Conservation (phyloP, 2,888 invertebrate species). For the Aphrophora alni region DNA sequence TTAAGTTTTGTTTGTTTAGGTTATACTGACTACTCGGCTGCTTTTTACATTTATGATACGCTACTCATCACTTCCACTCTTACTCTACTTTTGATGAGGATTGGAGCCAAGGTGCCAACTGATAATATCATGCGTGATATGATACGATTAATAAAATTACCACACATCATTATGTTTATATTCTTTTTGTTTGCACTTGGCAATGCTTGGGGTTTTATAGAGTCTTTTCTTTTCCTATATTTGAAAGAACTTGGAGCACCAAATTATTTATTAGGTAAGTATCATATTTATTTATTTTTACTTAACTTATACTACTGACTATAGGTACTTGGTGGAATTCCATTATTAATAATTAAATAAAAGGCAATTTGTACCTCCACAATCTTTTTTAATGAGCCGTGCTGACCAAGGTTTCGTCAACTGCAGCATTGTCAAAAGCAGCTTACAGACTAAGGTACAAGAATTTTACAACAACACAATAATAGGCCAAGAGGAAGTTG, state of each 20-base stretch:
- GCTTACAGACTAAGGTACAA: no score
- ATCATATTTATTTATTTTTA: background rate
- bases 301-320: no score
- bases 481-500: no score
- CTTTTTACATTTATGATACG: constrained; percentile 82
- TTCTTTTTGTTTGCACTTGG: constrained; percentile 82
- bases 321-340: no score
- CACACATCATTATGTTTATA: constrained; percentile 80
- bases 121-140: constrained; percentile 80
- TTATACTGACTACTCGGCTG: constrained; percentile 85
- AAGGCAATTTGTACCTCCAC: no score
- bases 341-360: no score
- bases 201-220: constrained; percentile 88
- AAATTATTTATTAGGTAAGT: constrained; percentile 77
- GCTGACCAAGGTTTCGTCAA: no score
- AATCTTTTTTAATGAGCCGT: no score
- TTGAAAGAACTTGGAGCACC: constrained; percentile 84
- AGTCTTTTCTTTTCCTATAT: constrained; percentile 86
- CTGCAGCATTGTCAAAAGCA: no score
- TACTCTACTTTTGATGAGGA: constrained; percentile 77
- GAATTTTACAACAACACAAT: no score
- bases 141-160: constrained; percentile 76
- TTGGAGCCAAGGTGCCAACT: constrained; percentile 77
- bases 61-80: constrained; percentile 74
- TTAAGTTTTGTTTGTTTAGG: no score